A percentile compares a stretch with the other conserved stretches of the same genome.
These are phyloP conservation scores for Suillia variegata DNA, from an alignment of 2,888 invertebrate genomes.

Conservation along the genomic window DNA sequence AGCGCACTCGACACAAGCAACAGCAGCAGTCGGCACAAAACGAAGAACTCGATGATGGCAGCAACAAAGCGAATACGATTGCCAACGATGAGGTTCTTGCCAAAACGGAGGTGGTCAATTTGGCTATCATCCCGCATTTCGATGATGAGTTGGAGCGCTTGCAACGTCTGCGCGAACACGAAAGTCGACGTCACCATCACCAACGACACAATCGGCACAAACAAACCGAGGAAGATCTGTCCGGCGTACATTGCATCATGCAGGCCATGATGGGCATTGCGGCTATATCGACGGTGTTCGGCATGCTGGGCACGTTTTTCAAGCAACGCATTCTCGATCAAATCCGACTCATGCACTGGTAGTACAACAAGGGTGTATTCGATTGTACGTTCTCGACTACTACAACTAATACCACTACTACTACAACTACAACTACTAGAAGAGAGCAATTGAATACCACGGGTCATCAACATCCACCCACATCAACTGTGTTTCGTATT, in stretches of 20 bases:
- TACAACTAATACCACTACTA: too few species aligned
- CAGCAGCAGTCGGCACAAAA: slow-evolving; percentile 38
- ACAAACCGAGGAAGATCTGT: slow-evolving; percentile 57
- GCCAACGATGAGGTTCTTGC: slow-evolving; percentile 56
- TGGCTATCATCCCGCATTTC: slow-evolving; percentile 61
- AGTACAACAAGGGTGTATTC: slow-evolving; percentile 60
- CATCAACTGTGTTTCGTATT: background rate
- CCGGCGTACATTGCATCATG: slow-evolving; percentile 61
- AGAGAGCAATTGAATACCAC: slow-evolving; percentile 41
- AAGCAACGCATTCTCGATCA: slow-evolving; percentile 61
- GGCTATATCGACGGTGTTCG: slow-evolving; percentile 60
- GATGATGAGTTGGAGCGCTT: slow-evolving; percentile 59
- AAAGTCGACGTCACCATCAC: slow-evolving; percentile 53
- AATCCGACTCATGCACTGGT: slow-evolving; percentile 61
- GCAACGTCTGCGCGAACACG: slow-evolving; percentile 53
- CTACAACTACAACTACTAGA: slow-evolving; percentile 10
- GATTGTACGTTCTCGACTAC: slow-evolving; percentile 34
- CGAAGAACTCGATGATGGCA: slow-evolving; percentile 32
- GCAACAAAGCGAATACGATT: slow-evolving; percentile 42
- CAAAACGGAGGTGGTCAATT: slow-evolving; percentile 60
- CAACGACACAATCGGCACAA: slow-evolving; percentile 56
- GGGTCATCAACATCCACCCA: slow-evolving; percentile 14
- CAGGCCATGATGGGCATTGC: slow-evolving; percentile 62
- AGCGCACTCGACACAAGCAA: slow-evolving; percentile 49
- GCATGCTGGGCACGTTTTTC: slow-evolving; percentile 61